phyloP scores from a whole-genome alignment of 2,113 vertebrate species.

The Corvus hawaiiensis region DNA sequence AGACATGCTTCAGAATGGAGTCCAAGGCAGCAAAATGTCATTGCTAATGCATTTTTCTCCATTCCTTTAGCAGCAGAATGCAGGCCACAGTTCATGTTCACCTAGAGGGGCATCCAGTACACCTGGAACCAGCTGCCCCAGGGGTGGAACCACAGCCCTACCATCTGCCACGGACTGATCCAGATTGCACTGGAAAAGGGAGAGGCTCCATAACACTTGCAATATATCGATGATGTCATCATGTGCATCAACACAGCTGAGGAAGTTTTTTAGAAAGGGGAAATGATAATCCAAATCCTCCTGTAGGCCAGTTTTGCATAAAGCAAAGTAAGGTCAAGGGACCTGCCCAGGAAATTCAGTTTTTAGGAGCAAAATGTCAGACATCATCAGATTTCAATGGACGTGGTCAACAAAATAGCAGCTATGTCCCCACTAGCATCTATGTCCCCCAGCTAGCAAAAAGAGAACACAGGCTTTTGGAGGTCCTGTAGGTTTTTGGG shows the following conservation, averaged over 20 bases:
- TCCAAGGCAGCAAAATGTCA: not conserved
- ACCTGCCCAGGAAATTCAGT: not conserved
- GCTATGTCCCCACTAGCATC: not conserved
- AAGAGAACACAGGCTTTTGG: not conserved
- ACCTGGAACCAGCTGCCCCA: too few species aligned
- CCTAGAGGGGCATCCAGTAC: too few species aligned
- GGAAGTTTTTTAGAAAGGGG: not conserved
- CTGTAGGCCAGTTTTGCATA: not conserved
- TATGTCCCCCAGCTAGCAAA: not conserved
- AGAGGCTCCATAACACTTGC: not conserved
- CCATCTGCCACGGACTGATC: not conserved
- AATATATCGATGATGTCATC: not conserved
- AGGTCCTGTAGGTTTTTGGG: not conserved
- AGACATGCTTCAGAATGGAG: not conserved
- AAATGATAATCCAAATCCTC: not conserved
- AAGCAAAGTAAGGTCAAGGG: not conserved
- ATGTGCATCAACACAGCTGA: not conserved
- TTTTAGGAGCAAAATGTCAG: not conserved
- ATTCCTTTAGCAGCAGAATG: not conserved
- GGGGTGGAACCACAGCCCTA: not conserved
- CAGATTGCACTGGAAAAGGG: not conserved
- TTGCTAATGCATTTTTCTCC: not conserved
- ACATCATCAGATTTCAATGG: not conserved
- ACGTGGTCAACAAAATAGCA: not conserved
- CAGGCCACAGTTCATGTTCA: not conserved